Percentiles rank a stretch among this genome's conserved stretches.
Conservation (phyloP, 2,888 invertebrate species). For the Rhagium mordax region DNA sequence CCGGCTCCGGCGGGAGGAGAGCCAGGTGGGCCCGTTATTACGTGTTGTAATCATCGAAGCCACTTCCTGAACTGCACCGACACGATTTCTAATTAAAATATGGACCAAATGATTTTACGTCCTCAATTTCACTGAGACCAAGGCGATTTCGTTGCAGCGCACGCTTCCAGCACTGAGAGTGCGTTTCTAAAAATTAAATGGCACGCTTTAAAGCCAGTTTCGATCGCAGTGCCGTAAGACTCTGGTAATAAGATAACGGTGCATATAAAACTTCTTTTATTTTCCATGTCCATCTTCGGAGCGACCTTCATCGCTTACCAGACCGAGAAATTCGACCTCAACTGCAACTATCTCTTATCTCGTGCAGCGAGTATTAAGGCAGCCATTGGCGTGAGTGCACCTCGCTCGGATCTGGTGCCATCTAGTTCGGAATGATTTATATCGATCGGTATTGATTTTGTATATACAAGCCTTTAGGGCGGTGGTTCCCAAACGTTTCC, state of each 20-base stretch:
- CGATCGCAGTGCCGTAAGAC: constrained; percentile 47
- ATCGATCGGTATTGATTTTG: background rate
- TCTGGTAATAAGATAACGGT: constrained; percentile 57
- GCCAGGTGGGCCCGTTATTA: too few relatives aligned
- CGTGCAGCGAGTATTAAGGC: background rate
- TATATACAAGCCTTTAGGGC: too few relatives aligned
- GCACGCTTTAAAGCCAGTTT: constrained; percentile 44
- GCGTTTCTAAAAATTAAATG: constrained; percentile 50
- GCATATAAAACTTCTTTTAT: constrained; percentile 42
- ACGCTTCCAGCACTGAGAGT: constrained; percentile 39
- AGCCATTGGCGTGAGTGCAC: background rate
- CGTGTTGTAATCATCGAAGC: background rate
- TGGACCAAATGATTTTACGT: background rate
- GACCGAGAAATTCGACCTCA: constrained; percentile 67
- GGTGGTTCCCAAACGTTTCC: too few relatives aligned
- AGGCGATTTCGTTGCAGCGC: constrained; percentile 11
- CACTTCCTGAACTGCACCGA: background rate
- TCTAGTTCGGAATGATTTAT: constrained; percentile 17
- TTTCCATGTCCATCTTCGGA: constrained; percentile 52
- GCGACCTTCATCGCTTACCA: constrained; percentile 65
- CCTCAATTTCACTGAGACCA: constrained; percentile 15
- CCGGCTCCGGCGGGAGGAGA: too few relatives aligned
- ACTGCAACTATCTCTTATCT: constrained; percentile 34
- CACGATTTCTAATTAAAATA: constrained; percentile 21
- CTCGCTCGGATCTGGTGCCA: background rate